phyloP scores from a whole-genome alignment of 2,113 vertebrate species.

The Triplophysa siluroides region DNA sequence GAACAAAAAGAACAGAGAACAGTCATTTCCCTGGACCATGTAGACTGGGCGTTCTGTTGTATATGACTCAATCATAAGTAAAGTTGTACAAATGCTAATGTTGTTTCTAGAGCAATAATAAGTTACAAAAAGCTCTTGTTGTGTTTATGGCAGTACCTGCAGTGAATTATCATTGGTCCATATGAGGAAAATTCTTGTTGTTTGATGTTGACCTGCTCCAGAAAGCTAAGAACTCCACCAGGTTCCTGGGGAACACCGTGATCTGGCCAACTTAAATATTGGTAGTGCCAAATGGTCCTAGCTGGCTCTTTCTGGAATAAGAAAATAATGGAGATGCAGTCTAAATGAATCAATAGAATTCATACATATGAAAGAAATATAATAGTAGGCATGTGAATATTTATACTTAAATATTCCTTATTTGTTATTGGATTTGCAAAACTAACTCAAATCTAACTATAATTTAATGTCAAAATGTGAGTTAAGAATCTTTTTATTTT shows the following conservation, averaged over 20 bases:
- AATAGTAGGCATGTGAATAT: too few relatives aligned
- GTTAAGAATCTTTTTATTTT: too few relatives aligned
- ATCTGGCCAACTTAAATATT: conserved; percentile 97
- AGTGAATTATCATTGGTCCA: conserved; percentile 91
- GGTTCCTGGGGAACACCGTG: conserved; percentile 92
- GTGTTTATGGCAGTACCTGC: conserved; percentile 79
- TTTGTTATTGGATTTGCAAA: too few relatives aligned
- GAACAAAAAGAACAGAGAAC: neutral
- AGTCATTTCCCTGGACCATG: neutral
- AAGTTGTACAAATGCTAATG: neutral
- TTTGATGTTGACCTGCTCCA: conserved; percentile 85
- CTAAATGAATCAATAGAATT: too few relatives aligned
- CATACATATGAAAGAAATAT: too few relatives aligned
- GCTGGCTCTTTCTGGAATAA: conserved; percentile 64
- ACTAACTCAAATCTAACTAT: neutral
- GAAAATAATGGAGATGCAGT: neutral
- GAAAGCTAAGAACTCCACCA: conserved; percentile 89
- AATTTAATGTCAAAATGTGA: too few relatives aligned
- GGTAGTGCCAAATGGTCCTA: conserved; percentile 91
- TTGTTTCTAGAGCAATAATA: neutral
- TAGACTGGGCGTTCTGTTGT: neutral
- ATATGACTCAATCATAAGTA: neutral
- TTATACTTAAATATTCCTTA: too few relatives aligned
- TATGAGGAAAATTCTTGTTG: conserved; percentile 74
- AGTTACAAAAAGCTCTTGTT: neutral